Evolutionary conservation across 2,113 vertebrate species (phyloP).

Genomic region (Actenoides hombroni): DNA sequence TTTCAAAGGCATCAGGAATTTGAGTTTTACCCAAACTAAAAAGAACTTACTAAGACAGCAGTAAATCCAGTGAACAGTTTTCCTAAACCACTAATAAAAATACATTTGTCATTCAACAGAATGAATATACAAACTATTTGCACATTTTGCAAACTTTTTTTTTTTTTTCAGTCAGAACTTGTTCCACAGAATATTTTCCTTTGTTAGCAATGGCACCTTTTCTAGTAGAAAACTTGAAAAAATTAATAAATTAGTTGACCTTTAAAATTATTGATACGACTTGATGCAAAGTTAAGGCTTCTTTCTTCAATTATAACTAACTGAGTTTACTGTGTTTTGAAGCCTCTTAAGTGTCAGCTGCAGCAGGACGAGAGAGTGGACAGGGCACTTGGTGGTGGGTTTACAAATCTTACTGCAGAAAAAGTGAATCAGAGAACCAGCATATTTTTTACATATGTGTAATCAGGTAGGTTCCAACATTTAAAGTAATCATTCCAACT

Average conservation of each 20-base stretch:
- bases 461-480: background rate
- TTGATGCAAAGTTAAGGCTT: background rate
- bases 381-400: background rate
- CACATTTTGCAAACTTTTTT: slow-evolving; percentile 20
- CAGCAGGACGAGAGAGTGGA: background rate
- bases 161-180: background rate
- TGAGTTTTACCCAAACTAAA: background rate
- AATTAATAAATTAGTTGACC: background rate
- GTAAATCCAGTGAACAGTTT: background rate
- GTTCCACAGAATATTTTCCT: background rate
- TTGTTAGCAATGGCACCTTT: slow-evolving; percentile 3
- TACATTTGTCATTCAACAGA: slow-evolving; percentile 36
- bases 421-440: background rate
- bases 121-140: slow-evolving; percentile 34
- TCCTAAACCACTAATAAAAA: slow-evolving; percentile 1
- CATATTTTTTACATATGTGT: background rate
- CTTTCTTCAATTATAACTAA: background rate
- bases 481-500: background rate
- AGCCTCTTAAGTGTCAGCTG: background rate
- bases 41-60: background rate
- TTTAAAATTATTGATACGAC: background rate
- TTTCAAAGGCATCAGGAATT: background rate
- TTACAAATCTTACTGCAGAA: background rate
- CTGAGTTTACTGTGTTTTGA: background rate
- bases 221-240: background rate